Evolutionary conservation across 2,888 invertebrate species (phyloP), one percentile per base, ranked within the genome.

Genomic region (Amiota minor): DNA sequence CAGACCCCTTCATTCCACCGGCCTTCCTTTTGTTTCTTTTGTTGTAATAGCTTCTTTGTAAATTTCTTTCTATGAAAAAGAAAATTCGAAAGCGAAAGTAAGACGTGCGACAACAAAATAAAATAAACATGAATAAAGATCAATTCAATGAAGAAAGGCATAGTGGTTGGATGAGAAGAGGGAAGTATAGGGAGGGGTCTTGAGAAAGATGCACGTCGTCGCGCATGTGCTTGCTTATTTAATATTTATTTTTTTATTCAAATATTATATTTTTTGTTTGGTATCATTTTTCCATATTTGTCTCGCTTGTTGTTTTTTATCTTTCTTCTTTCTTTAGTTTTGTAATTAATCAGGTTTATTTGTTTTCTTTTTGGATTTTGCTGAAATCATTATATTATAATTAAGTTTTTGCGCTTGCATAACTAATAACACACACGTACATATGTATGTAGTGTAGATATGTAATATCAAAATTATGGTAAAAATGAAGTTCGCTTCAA

Each of bases 61-160:
- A 65, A 70, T 47, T 47, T 72, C 73, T 72, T 46, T 47, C 59
- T 65, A 67, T 67, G 67, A 75, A 78, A 85, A 81, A 83, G 83
- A 81, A 86, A 83, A 83, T 86, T 86, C 82, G 84, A 84, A 84
- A 86, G 83, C 84, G 84, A 85, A 83, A 84, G 86, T 85, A 50
- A 23, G 12, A 47, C 59, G 45, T 49, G 14, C 16, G 35, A 35
- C 35, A 35, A 67, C 67, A 67, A 50, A 12, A 18, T 18, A 59
- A 59, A 59, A 65, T 65, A 12, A n/a, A 35, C 45, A 65, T 72
- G 53, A 20, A 8, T 20, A 35, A n/a, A 23, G 6, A 18, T 9
- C 81, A 76, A 73, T 59, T 35, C 35, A 2, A 35, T 35, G 35
- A 35, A 45, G 45, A 65, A 56, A 56, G 56, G 71, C 64, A 70